Evolutionary conservation across 2,888 invertebrate species (phyloP).

Genomic region (Siphonodentalium dalli): DNA sequence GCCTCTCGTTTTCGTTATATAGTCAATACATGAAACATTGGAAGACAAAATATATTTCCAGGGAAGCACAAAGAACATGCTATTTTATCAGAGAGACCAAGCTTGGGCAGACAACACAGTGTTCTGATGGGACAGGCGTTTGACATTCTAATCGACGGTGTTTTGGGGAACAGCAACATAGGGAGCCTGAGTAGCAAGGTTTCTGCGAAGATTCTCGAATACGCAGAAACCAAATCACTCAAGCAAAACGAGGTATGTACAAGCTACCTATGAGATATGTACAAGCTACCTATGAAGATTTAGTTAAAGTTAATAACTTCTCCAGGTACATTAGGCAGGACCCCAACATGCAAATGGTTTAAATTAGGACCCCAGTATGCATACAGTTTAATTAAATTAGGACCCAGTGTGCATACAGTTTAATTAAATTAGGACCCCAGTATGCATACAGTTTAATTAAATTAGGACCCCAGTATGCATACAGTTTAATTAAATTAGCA

Average conservation of each 20-base stretch:
- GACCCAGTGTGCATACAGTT: too few species aligned
- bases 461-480: too few species aligned
- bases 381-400: too few species aligned
- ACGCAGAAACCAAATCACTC: constrained; percentile 27
- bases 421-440: too few species aligned
- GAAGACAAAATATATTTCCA: constrained; percentile 23
- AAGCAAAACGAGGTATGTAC: constrained; percentile 32
- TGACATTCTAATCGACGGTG: constrained; percentile 36
- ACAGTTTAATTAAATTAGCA: too few species aligned
- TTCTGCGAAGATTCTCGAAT: constrained; percentile 33
- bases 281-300: background rate
- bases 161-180: constrained; percentile 23
- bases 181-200: constrained; percentile 27
- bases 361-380: too few species aligned
- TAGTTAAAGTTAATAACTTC: background rate
- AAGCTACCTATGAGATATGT: background rate
- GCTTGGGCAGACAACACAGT: constrained; percentile 36
- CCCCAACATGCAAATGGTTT: too few species aligned
- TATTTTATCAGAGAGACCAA: constrained; percentile 31
- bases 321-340: too few species aligned
- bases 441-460: too few species aligned
- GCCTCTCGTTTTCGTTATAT: too few species aligned
- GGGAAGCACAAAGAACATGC: constrained; percentile 38
- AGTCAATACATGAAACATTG: too few species aligned
- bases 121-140: constrained; percentile 37